Evolutionary conservation across 2,113 vertebrate species (phyloP).

Genomic region (Anarhynchus alexandrinus): DNA sequence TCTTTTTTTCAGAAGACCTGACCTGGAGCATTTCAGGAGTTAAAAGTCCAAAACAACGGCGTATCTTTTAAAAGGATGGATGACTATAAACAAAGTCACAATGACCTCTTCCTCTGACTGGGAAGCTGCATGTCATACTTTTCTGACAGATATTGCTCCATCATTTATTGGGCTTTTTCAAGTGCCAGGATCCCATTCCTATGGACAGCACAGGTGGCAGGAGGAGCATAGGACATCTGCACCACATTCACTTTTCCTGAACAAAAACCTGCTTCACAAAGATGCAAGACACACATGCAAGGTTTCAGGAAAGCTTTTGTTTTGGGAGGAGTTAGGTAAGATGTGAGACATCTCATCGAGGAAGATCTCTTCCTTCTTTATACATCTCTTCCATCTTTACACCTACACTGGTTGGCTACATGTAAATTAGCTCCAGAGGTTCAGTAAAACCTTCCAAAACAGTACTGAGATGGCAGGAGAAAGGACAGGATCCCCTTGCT

Average conservation of each 20-base stretch:
- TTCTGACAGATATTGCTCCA: neutral
- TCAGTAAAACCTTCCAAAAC: neutral
- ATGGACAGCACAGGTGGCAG: neutral
- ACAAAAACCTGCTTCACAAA: neutral
- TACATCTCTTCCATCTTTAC: neutral
- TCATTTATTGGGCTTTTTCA: fast-evolving
- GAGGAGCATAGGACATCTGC: too few species aligned
- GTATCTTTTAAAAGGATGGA: neutral
- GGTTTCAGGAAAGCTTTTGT: neutral
- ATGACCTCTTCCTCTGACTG: neutral
- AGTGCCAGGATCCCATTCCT: neutral
- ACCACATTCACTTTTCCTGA: neutral
- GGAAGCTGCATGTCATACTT: neutral
- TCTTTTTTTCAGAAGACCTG: neutral
- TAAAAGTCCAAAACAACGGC: neutral
- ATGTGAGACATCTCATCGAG: neutral
- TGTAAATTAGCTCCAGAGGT: neutral
- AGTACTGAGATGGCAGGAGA: neutral
- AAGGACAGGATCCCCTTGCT: neutral
- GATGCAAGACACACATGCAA: fast-evolving
- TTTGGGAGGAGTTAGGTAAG: neutral
- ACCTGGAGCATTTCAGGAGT: neutral
- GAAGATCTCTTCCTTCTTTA: neutral
- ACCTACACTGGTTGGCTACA: fast-evolving
- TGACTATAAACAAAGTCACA: neutral